These are phyloP conservation scores for Mormyrus hasselquistii DNA, from an alignment of 2,797 vertebrate genomes.

Conservation along the genomic window DNA sequence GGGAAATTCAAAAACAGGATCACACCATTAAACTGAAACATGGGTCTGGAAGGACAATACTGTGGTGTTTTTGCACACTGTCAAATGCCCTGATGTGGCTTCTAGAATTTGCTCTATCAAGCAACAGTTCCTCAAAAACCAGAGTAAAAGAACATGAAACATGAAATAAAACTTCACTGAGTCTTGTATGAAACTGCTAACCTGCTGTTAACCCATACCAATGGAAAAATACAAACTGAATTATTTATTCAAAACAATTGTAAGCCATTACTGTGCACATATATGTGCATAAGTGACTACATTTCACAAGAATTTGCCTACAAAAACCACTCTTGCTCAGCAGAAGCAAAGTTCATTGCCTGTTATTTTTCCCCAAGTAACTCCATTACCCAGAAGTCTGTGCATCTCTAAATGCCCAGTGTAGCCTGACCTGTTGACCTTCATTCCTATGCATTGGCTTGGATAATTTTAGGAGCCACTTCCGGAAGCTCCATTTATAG, in stretches of 20 bases:
- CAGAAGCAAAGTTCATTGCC: background rate
- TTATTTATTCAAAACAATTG: background rate
- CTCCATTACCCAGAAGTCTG: background rate
- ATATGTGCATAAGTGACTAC: background rate
- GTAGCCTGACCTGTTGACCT: background rate
- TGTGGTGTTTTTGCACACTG: background rate
- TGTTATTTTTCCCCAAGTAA: background rate
- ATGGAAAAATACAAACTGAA: background rate
- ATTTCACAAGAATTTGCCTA: background rate
- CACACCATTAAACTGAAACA: background rate
- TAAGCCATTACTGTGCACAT: background rate
- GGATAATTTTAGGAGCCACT: background rate
- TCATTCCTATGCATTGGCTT: slow-evolving; percentile 5
- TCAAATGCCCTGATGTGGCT: background rate
- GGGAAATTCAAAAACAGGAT: background rate
- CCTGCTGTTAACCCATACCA: background rate
- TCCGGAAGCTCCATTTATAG: background rate
- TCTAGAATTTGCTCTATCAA: background rate
- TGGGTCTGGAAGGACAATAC: background rate
- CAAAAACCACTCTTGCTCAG: background rate
- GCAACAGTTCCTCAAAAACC: background rate
- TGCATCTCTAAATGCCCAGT: background rate
- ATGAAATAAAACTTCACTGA: background rate
- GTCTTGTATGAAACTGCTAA: background rate
- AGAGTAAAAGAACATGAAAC: background rate